These are phyloP conservation scores for Phortica variegata DNA, from an alignment of 1,140 invertebrate species.

Conservation along the genomic window DNA sequence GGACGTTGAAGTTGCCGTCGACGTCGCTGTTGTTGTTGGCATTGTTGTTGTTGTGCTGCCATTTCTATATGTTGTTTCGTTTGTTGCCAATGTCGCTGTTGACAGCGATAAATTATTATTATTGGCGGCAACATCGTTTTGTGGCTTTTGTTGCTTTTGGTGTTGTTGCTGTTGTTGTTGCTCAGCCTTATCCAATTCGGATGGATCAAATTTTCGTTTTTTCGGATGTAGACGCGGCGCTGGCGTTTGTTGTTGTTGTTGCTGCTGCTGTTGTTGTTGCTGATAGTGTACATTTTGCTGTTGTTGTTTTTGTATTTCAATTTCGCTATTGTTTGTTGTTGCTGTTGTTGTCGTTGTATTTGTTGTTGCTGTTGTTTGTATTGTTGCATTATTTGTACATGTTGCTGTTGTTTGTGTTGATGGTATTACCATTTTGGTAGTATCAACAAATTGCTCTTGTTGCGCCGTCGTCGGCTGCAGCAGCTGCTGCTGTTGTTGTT, in stretches of 20 bases:
- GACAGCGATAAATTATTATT: too few relatives aligned
- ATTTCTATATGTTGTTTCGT: background rate
- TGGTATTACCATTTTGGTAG: constrained; percentile 52
- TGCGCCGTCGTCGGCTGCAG: constrained; percentile 18
- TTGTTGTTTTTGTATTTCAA: constrained; percentile 5
- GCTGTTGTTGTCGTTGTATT: constrained; percentile 9
- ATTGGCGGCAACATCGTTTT: background rate
- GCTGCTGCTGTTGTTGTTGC: constrained; percentile 29
- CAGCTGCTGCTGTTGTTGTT: background rate
- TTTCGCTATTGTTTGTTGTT: constrained; percentile 2
- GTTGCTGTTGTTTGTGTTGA: constrained; percentile 38
- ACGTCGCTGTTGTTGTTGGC: constrained; percentile 18
- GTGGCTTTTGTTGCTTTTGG: constrained; percentile 13
- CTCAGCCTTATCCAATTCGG: constrained; percentile 73
- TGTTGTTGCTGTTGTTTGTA: constrained; percentile 43
- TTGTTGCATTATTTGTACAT: too few relatives aligned
- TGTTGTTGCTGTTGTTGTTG: constrained; percentile 29
- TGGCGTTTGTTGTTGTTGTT: constrained; percentile 34
- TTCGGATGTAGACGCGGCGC: constrained; percentile 74
- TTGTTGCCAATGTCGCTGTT: background rate
- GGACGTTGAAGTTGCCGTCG: constrained; percentile 4
- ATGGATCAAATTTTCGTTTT: constrained; percentile 84
- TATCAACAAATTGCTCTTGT: constrained; percentile 40
- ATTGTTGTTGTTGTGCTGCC: constrained; percentile 5
- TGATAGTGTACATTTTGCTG: constrained; percentile 15